Conservation (phyloP, 1,140 invertebrate genomes). For the Harpegnathos saltator region DNA sequence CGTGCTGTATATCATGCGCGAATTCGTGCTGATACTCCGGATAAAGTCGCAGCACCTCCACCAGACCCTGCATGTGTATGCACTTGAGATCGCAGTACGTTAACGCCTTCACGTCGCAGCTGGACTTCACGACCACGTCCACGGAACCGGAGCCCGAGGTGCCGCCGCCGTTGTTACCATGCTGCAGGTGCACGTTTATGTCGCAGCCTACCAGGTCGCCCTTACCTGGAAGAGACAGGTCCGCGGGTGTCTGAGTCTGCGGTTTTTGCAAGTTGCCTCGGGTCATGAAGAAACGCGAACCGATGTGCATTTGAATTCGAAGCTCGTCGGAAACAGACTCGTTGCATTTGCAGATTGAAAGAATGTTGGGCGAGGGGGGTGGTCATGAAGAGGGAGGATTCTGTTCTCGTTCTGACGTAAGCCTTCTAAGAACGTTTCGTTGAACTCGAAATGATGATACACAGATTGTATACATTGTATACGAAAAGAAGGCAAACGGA, state of each 20-base stretch:
- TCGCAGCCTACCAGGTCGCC: constrained; percentile 98
- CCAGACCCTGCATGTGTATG: constrained; percentile 95
- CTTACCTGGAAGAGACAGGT: constrained; percentile 89
- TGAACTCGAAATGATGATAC: no score
- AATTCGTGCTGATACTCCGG: constrained; percentile 98
- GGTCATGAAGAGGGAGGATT: no score
- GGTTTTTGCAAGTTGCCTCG: background rate
- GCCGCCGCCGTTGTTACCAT: constrained; percentile 84
- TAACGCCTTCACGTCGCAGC: constrained; percentile 96
- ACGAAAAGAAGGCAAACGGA: background rate
- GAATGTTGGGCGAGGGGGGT: no score
- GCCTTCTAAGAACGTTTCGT: no score
- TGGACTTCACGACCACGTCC: constrained; percentile 95
- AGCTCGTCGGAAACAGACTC: no score
- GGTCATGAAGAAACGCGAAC: no score
- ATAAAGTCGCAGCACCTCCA: constrained; percentile 96
- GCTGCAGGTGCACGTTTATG: constrained; percentile 92
- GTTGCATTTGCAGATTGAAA: no score
- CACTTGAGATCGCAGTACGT: constrained; percentile 98
- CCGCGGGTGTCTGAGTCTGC: background rate
- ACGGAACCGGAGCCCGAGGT: constrained; percentile 84
- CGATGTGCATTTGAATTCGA: no score
- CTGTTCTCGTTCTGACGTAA: no score
- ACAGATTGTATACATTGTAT: no score
- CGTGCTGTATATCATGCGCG: constrained; percentile 96